Evolutionary conservation across 2,888 invertebrate genomes (phyloP).

Genomic region (Cynaeus angustus): DNA sequence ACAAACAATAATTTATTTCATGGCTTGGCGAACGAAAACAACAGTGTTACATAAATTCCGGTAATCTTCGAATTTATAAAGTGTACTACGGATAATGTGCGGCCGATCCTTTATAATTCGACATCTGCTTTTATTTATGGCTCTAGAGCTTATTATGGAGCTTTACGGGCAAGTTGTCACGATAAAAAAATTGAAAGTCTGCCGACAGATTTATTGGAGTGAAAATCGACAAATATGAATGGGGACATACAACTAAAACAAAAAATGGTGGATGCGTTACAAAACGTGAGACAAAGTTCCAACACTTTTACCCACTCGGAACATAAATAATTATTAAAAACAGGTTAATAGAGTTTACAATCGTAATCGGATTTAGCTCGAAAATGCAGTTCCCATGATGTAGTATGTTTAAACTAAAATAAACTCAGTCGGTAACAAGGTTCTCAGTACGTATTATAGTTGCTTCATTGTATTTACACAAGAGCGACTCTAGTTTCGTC

Average conservation of each 20-base stretch:
- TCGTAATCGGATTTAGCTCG: too few relatives aligned
- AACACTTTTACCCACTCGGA: too few relatives aligned
- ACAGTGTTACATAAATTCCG: constrained; percentile 37
- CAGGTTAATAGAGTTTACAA: too few relatives aligned
- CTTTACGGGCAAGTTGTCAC: background rate
- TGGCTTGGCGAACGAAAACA: constrained; percentile 38
- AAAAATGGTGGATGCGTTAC: too few relatives aligned
- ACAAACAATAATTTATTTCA: constrained; percentile 44
- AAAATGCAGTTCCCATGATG: too few relatives aligned
- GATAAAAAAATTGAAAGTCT: background rate
- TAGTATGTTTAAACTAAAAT: too few relatives aligned
- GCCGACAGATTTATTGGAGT: too few relatives aligned
- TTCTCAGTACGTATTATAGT: background rate
- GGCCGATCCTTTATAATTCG: constrained; percentile 32
- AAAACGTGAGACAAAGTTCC: too few relatives aligned
- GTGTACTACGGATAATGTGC: constrained; percentile 25
- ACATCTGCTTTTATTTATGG: constrained; percentile 37
- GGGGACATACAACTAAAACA: too few relatives aligned
- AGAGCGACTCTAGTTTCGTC: constrained; percentile 5
- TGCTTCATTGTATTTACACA: constrained; percentile 1
- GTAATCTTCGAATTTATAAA: constrained; percentile 39
- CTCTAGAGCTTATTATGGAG: constrained; percentile 15
- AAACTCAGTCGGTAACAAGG: too few relatives aligned
- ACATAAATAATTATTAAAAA: too few relatives aligned
- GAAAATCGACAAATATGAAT: too few relatives aligned